Percentiles rank a stretch among this genome's conserved stretches.
Conservation (phyloP, 2,113 vertebrate genomes). For the Cochlearius cochlearius region DNA sequence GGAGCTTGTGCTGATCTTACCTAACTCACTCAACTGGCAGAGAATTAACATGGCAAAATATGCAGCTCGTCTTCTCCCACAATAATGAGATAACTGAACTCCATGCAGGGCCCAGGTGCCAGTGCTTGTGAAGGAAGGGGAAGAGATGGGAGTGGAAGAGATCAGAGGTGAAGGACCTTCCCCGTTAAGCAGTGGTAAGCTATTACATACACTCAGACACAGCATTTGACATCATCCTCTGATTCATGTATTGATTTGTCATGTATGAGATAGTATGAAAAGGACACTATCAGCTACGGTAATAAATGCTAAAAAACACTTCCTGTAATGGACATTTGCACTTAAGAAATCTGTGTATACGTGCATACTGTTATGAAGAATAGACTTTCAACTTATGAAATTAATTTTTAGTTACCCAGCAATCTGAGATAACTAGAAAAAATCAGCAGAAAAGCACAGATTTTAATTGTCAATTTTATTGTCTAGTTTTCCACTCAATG, state of each 20-base stretch:
- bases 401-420: background rate
- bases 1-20: background rate
- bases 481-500: background rate
- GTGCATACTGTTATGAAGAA: background rate
- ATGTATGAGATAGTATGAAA: background rate
- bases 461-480: background rate
- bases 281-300: background rate
- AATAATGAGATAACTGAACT: accelerated
- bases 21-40: background rate
- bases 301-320: background rate
- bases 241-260: background rate
- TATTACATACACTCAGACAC: background rate
- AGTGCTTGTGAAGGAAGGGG: background rate
- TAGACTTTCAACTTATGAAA: background rate
- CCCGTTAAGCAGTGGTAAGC: background rate
- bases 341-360: background rate
- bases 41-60: background rate
- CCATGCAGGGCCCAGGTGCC: background rate
- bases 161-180: background rate
- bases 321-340: background rate
- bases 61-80: background rate
- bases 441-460: background rate
- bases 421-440: background rate
- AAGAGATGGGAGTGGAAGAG: background rate
- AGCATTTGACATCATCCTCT: background rate